Evolutionary conservation across 2,888 invertebrate species (phyloP).

Genomic region (Ormyrus thymus): DNA sequence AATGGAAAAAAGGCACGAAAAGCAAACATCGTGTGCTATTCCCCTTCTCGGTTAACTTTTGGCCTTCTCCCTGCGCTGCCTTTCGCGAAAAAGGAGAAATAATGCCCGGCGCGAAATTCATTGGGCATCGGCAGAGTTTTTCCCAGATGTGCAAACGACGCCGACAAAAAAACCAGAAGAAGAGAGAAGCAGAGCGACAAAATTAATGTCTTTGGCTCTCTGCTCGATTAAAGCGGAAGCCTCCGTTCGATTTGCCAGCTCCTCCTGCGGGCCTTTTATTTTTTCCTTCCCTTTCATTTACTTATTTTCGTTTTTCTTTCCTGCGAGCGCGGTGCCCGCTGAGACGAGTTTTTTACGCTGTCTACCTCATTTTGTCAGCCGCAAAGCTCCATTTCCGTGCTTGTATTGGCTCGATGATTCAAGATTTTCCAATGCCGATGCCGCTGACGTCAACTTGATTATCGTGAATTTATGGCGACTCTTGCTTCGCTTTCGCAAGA

Average conservation of each 20-base stretch:
- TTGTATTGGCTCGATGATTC: background rate
- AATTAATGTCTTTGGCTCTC: conserved; percentile 49
- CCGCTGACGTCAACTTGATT: conserved; percentile 33
- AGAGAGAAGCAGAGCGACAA: conserved; percentile 22
- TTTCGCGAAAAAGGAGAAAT: conserved; percentile 6
- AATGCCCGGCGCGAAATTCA: conserved; percentile 36
- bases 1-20: background rate
- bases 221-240: conserved; percentile 45
- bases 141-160: conserved; percentile 48
- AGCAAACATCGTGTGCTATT: conserved; percentile 8
- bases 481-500: background rate
- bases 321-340: background rate
- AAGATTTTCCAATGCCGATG: conserved; percentile 19
- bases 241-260: conserved; percentile 32
- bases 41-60: conserved; percentile 23
- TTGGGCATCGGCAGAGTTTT: conserved; percentile 36
- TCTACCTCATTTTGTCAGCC: background rate
- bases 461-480: conserved; percentile 25
- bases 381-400: background rate
- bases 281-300: background rate
- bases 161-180: conserved; percentile 1
- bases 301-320: too few species aligned
- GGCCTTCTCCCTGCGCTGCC: conserved; percentile 7
- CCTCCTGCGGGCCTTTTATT: conserved; percentile 18
- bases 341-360: conserved; percentile 10